Conservation (phyloP, 2,797 vertebrate genomes). For the Pseudochromis fuscus region DNA sequence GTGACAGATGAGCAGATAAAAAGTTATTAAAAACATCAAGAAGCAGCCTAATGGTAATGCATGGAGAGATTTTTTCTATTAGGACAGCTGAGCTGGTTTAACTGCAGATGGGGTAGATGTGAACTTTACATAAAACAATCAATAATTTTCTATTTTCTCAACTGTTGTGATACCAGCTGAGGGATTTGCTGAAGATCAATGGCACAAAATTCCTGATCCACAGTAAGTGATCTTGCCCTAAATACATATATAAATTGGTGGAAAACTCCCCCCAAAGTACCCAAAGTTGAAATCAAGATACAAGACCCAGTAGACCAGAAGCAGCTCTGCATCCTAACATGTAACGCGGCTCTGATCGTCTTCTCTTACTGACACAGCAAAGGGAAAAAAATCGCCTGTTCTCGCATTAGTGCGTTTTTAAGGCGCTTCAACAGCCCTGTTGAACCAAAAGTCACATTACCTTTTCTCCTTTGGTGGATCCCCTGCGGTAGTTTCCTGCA, state of each 20-base stretch:
- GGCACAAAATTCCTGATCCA: neutral
- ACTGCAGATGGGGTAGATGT: neutral
- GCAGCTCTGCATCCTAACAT: conserved; percentile 12
- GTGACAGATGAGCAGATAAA: conserved; percentile 20
- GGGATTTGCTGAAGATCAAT: neutral
- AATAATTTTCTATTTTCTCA: too few species aligned
- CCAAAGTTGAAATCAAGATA: conserved; percentile 20
- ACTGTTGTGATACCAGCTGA: neutral
- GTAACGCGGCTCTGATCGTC: conserved; percentile 33
- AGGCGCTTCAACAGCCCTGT: conserved; percentile 12
- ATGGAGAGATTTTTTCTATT: conserved; percentile 21
- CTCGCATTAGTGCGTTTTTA: conserved; percentile 9
- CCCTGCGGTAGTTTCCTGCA: conserved; percentile 81
- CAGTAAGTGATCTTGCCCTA: neutral
- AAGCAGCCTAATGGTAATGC: conserved; percentile 19
- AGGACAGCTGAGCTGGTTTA: conserved; percentile 9
- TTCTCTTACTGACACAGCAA: conserved; percentile 11
- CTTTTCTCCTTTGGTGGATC: conserved; percentile 72
- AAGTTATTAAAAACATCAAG: conserved; percentile 22
- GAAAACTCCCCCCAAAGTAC: conserved; percentile 5
- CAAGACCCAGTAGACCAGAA: conserved; percentile 7
- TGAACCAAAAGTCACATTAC: conserved; percentile 75
- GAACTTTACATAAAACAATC: neutral
- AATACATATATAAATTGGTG: neutral
- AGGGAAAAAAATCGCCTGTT: conserved; percentile 11